A percentile compares a stretch with the other conserved stretches of the same genome.
Evolutionary conservation across 2,888 invertebrate species (phyloP).

Genomic region (Caenorhabditis imperialis): DNA sequence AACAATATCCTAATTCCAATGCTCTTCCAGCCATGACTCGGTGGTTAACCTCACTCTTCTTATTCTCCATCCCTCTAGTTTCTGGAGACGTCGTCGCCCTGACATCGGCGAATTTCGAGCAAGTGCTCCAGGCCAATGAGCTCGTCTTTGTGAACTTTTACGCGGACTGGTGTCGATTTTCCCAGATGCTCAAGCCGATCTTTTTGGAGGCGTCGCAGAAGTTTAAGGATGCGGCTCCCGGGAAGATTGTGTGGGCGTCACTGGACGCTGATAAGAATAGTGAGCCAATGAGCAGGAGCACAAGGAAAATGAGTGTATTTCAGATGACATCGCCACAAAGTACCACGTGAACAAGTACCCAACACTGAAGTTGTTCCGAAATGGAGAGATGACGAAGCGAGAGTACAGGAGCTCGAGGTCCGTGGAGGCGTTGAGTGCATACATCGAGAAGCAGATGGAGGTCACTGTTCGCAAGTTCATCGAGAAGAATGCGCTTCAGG

Average conservation of each 20-base stretch:
- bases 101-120: conserved; percentile 56
- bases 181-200: conserved; percentile 94
- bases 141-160: conserved; percentile 98
- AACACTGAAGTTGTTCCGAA: conserved; percentile 89
- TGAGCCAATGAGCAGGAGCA: conserved; percentile 78
- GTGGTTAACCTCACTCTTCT: conserved; percentile 33
- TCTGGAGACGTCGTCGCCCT: conserved; percentile 52
- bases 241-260: conserved; percentile 92
- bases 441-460: conserved; percentile 89
- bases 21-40: conserved; percentile 41
- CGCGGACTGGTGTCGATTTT: conserved; percentile 99
- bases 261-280: conserved; percentile 96
- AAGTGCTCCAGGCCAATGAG: conserved; percentile 83
- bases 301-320: conserved; percentile 50
- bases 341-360: conserved; percentile 99
- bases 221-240: conserved; percentile 82
- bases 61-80: conserved; percentile 2
- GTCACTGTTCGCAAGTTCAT: conserved; percentile 88
- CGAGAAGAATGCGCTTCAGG: conserved; percentile 84
- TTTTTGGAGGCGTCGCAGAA: conserved; percentile 95
- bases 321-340: conserved; percentile 86
- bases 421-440: conserved; percentile 90
- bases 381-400: conserved; percentile 80
- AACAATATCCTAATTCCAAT: background rate
- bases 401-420: conserved; percentile 86